Evolutionary conservation across 2,888 invertebrate genomes (phyloP), one percentile per base, ranked within the genome.

Genomic region (Lycia hirtaria): DNA sequence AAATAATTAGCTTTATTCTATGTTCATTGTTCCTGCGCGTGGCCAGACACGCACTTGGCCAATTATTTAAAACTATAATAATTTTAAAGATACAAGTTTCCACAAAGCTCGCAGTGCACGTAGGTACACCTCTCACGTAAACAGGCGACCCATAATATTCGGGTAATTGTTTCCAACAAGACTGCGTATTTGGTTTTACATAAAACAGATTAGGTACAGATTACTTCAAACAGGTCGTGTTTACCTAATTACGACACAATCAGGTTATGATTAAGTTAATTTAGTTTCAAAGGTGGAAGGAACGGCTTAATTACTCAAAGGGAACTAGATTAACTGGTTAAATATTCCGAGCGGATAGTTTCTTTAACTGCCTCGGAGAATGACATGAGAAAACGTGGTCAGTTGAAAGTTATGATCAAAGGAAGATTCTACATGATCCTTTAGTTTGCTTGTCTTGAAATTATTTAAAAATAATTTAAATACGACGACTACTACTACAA

Each of bases 301-400:
- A 56, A 60, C 24, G 53, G 49, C 60, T 69, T 76, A 80, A 81
- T 82, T 80, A 73, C 62, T 82, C 80, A 81, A 82, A 81, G 78
- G 73, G 52, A 68, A 67, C 64, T 65, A 59, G 56, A 71, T 68
- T 67, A 67, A 60, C 61, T 54, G 24, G 52, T 68, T 72, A 66
- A 45, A 55, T 62, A 65, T 66, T 68, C 69, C 64, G 60, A 59
- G 56, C 60, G 60, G 58, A 53, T 58, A 20, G 55, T 57, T 62
- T 48, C 56, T 26, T 51, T 44, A 48, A 33, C 35, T 54, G 48
- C 56, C 58, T 53, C 33, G 12, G 12, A 7, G 40, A 37, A 20
- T 17, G 30, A 30, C 35, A 5, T 32, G 40, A 41, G 24, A 30
- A 50, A n/a, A 50, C 38, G n/a, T n/a, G n/a, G n/a, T n/a, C n/a